Evolutionary conservation across 1,140 invertebrate species (phyloP).

Genomic region (Luehdorfia chinensis): DNA sequence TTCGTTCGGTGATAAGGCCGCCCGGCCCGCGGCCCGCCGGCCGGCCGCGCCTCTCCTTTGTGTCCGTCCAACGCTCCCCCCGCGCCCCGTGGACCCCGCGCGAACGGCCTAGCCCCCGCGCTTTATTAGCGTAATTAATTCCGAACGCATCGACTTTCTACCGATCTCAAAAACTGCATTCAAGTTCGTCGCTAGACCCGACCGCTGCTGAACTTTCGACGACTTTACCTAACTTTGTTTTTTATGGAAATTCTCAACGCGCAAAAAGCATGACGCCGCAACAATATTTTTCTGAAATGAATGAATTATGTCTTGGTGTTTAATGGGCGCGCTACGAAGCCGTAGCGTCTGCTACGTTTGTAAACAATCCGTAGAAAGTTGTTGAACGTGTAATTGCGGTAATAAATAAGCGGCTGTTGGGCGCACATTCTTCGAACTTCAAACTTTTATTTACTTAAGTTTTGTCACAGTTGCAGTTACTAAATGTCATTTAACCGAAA

Average conservation of each 20-base stretch:
- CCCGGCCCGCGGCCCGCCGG: conserved; percentile 45
- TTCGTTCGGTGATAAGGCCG: conserved; percentile 54
- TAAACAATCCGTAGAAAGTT: conserved; percentile 15
- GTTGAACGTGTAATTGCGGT: conserved; percentile 5
- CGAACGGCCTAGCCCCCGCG: conserved; percentile 55
- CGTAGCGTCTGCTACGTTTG: conserved; percentile 17
- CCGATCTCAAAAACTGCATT: conserved; percentile 34
- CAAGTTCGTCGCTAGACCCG: conserved; percentile 26
- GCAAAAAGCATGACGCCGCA: not conserved
- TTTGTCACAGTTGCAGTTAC: too few species aligned
- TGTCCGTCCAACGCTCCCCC: conserved; percentile 49
- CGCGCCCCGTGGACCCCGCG: conserved; percentile 25
- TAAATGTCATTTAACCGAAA: too few species aligned
- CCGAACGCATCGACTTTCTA: conserved; percentile 59
- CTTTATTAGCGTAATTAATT: conserved; percentile 72
- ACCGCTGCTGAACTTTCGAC: conserved; percentile 29
- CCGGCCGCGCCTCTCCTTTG: conserved; percentile 67
- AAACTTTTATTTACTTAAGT: too few species aligned
- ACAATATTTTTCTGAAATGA: not conserved
- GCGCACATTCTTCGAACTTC: not conserved
- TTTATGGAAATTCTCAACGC: not conserved
- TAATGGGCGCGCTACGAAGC: not conserved
- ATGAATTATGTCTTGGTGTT: conserved; percentile 8
- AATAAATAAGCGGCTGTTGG: conserved; percentile 1
- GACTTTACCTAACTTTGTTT: conserved; percentile 7